Evolutionary conservation across 2,113 vertebrate species (phyloP).

Genomic region (Talpa occidentalis): DNA sequence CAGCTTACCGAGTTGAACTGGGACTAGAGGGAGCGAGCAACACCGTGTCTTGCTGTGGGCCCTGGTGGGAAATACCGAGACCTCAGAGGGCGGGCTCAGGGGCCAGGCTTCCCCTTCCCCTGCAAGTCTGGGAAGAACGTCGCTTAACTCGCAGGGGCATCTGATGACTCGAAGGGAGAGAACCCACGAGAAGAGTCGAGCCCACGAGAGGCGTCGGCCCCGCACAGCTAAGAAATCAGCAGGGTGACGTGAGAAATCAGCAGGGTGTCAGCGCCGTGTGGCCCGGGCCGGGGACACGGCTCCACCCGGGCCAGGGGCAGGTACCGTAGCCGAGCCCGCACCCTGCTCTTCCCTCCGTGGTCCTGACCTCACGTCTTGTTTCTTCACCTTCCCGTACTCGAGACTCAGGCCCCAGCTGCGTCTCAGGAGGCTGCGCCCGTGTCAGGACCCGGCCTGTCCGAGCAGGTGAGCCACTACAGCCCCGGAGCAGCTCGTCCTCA

Average conservation of each 20-base stretch:
- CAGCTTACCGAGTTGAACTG: too few relatives aligned
- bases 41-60: background rate
- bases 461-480: background rate
- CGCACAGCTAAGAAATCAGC: background rate
- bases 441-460: background rate
- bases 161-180: background rate
- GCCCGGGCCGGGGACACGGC: background rate
- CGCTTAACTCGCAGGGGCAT: background rate
- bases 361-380: background rate
- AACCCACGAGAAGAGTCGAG: background rate
- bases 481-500: too few relatives aligned
- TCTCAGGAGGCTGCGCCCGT: too few relatives aligned
- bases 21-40: background rate
- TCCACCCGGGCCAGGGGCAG: background rate
- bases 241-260: background rate
- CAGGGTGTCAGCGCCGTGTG: background rate
- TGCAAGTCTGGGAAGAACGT: background rate
- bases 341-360: too few relatives aligned
- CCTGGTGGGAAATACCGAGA: background rate
- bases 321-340: too few relatives aligned
- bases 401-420: rapidly evolving
- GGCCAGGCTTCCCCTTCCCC: background rate
- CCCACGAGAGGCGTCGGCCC: too few relatives aligned
- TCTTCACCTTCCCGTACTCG: background rate
- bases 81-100: too few relatives aligned